phyloP scores from a whole-genome alignment of 2,797 vertebrate genomes.

The Pitangus sulphuratus region DNA sequence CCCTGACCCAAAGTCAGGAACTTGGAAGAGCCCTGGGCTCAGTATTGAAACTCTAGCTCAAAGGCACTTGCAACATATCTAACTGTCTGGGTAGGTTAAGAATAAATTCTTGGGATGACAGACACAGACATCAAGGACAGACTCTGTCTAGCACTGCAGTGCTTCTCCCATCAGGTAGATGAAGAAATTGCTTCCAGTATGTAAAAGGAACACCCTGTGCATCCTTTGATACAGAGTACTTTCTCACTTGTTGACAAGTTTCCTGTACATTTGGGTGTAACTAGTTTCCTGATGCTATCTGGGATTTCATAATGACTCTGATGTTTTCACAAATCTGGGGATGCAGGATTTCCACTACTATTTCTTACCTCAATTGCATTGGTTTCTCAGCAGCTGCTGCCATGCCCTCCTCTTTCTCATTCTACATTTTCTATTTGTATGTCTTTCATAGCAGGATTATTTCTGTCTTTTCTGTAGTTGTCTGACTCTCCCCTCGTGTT shows the following conservation, averaged over 20 bases:
- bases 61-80: neutral
- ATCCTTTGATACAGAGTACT: neutral
- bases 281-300: neutral
- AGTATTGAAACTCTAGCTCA: neutral
- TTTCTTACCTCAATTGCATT: neutral
- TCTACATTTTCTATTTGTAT: neutral
- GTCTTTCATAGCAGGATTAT: neutral
- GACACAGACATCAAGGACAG: neutral
- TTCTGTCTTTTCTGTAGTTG: neutral
- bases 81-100: neutral
- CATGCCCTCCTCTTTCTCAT: neutral
- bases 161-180: neutral
- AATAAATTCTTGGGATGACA: neutral
- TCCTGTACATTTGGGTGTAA: neutral
- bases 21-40: neutral
- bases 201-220: rapidly evolving
- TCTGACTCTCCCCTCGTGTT: neutral
- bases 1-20: neutral
- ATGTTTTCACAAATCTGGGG: neutral
- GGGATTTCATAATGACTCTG: neutral
- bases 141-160: neutral
- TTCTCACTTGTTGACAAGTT: neutral
- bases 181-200: neutral
- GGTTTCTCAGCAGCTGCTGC: neutral
- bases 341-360: neutral